Evolutionary conservation across 2,113 vertebrate genomes (phyloP), one percentile per base, ranked within the genome.

Genomic region (Nicator chloris): DNA sequence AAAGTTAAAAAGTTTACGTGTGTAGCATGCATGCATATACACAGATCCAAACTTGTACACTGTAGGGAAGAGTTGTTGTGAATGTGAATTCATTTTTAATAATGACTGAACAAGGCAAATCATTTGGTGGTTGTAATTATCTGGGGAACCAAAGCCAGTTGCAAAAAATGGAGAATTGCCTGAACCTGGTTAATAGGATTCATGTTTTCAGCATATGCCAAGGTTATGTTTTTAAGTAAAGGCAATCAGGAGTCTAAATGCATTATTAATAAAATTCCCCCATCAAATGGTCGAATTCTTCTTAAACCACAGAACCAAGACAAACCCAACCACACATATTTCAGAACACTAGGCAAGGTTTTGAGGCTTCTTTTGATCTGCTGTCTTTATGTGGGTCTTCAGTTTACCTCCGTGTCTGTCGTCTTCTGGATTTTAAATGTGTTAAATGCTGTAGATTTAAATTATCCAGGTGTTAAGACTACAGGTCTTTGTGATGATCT

Each of bases 401-500:
- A 19, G 22, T 91, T 95, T 56, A 93, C 81, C 57, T 75, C 17
- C 65, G 11, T 57, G 82, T 84, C 86, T 95, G 93, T 94, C 91
- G 81, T 95, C 89, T 92, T 82, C 84, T 95, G 89, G 93, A 82
- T 72, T 85, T 96, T 21, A 72, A 80, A 54, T 79, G 53, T 35
- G 76, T 72, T 49, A 72, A 76, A n/a, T 72, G 15, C 15, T 50
- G 11, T 57, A 26, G 26, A 28, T 69, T 27, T 71, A 6, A 37
- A 50, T 84, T 49, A 24, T 22, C 17, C 11, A 45, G 9, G 1
- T 51, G 76, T 82, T 77, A 50, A 76, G 37, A 49, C 31, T 50
- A 4, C 16, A 50, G 15, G 27, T 50, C 15, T 82, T 75, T 45
- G 24, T 79, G 72, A 56, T 75, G 44, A 30, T 60, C n/a, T 92